Evolutionary conservation across 1,140 invertebrate genomes (phyloP).

Genomic region (Trichogramma pretiosum): DNA sequence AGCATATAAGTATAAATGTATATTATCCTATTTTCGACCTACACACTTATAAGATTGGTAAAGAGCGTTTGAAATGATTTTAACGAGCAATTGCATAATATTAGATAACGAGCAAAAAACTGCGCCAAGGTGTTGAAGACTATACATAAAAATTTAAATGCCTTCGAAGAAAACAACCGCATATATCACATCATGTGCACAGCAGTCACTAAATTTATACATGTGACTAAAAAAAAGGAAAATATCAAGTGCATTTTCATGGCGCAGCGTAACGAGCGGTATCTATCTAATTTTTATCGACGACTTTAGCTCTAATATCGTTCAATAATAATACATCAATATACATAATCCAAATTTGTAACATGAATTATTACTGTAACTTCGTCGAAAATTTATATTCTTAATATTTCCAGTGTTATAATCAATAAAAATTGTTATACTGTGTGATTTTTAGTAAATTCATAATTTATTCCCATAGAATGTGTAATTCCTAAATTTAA

Average conservation of each 20-base stretch:
- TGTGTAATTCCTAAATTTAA: no score
- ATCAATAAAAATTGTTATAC: slow-evolving; percentile 45
- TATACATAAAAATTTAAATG: not conserved
- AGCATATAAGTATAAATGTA: no score
- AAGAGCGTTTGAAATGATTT: slow-evolving; percentile 10
- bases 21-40: slow-evolving; percentile 12
- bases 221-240: no score
- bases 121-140: no score
- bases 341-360: slow-evolving; percentile 40
- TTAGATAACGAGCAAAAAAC: no score
- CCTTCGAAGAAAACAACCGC: not conserved
- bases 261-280: no score
- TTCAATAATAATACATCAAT: slow-evolving; percentile 25
- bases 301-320: no score
- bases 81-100: no score
- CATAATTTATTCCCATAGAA: no score
- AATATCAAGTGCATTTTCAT: slow-evolving; percentile 9
- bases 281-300: no score
- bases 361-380: slow-evolving; percentile 39
- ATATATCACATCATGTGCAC: slow-evolving; percentile 3
- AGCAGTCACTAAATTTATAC: no score
- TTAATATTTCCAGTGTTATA: slow-evolving; percentile 45
- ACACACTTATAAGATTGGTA: no score
- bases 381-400: slow-evolving; percentile 44
- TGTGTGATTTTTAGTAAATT: slow-evolving; percentile 28